A percentile compares a stretch with the other conserved stretches of the same genome.
Evolutionary conservation across 2,113 vertebrate species (phyloP).

Genomic region (Larimichthys crocea): DNA sequence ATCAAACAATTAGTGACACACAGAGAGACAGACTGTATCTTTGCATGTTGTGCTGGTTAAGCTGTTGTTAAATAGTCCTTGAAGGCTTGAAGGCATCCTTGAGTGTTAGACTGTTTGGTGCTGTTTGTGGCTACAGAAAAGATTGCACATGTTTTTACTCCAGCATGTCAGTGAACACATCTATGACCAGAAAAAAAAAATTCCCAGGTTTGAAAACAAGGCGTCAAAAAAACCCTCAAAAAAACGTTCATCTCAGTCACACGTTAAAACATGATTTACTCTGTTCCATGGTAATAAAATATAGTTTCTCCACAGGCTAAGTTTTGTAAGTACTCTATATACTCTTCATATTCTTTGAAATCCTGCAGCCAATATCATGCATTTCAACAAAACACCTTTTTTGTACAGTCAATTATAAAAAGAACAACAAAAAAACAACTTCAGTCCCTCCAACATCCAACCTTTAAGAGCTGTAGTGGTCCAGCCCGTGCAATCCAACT

Average conservation of each 20-base stretch:
- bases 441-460: slow-evolving; percentile 39
- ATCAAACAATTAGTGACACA: slow-evolving; percentile 60
- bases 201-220: slow-evolving; percentile 57
- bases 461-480: slow-evolving; percentile 60
- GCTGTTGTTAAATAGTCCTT: slow-evolving; percentile 69
- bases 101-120: slow-evolving; percentile 60
- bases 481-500: slow-evolving; percentile 55
- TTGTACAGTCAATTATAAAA: slow-evolving; percentile 60
- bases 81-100: slow-evolving; percentile 75
- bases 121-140: slow-evolving; percentile 54
- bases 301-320: slow-evolving; percentile 45
- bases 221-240: slow-evolving; percentile 15
- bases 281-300: slow-evolving; percentile 48
- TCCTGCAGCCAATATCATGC: slow-evolving; percentile 55
- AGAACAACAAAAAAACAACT: slow-evolving; percentile 19
- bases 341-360: slow-evolving; percentile 38
- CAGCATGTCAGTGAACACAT: slow-evolving; percentile 56
- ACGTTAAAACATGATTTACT: slow-evolving; percentile 51
- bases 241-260: slow-evolving; percentile 30
- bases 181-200: slow-evolving; percentile 39
- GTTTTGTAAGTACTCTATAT: slow-evolving; percentile 30
- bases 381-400: slow-evolving; percentile 59
- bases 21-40: slow-evolving; percentile 45
- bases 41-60: slow-evolving; percentile 62
- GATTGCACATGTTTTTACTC: slow-evolving; percentile 64